Base-by-base conservation (phyloP, 2,113 vertebrate genomes). In the Podiceps cristatus region DNA sequence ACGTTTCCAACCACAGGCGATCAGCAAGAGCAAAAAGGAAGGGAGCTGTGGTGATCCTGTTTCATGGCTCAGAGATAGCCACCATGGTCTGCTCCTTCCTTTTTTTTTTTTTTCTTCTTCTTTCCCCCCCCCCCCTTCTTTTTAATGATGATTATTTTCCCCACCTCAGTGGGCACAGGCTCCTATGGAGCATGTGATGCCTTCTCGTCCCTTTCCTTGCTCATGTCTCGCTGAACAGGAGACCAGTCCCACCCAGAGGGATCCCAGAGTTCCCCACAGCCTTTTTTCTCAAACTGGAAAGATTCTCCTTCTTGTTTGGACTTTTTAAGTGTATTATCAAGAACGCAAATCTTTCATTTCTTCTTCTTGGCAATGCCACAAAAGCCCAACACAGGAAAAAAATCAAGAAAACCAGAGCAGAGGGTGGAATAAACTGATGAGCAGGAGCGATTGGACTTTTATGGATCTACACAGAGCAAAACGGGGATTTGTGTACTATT, bases 201-300 rank as follows among this genome's bases (percentile, higher is more conserved):
- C 40, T 86, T 64, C 0, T 0, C 27, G 56, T 76, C 15, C 35
- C 23, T 16, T 56, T 9, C 44, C 35, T 72, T 64, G 50, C 49
- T 84, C 6, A 0, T 35, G 29, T 82, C 44, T 86, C 19, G 7
- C 44, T 59, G 50, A 75, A 72, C 0, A 3, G 13, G 31, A 73
- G 50, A 74, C 11, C 19, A 3, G 2, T 58, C 69, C 18, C 25
- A 68, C 22, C 13, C 22, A 55, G 64, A 78, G 44, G 19, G 18
- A 67, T 86, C 52, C 53, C 35, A 5, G 13, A 90, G 62, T 44
- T 83, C 44, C 66, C 33, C 19, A 25, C 0, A 42, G 58, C 27
- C 3, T 5, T 44, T 44, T 37, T 85, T 44, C 14, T 83, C 1
- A 5, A n/a, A 13, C 73, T 77, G 19, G 18, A 67, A 88, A 72